Conservation (phyloP, 2,888 invertebrate species). For the Torymus tubicola region DNA sequence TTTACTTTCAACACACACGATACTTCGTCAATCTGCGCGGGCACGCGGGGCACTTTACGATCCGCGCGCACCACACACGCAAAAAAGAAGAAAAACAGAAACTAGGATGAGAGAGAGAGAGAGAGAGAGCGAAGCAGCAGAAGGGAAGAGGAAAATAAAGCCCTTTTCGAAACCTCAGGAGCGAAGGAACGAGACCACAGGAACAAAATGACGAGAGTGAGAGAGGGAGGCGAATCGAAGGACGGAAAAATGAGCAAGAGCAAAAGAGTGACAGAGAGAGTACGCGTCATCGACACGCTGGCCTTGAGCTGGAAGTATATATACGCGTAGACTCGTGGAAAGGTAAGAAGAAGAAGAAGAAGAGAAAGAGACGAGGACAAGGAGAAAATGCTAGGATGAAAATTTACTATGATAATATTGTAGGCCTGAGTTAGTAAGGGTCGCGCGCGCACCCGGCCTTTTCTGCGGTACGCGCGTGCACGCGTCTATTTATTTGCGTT, state of each 20-base stretch:
- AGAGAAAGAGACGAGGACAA: background rate
- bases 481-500: too few species aligned
- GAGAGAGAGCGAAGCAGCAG: too few species aligned
- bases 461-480: too few species aligned
- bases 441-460: too few species aligned
- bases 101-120: background rate
- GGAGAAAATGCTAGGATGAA: conserved; percentile 10
- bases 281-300: conserved; percentile 9
- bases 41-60: background rate
- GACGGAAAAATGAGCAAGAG: conserved; percentile 18
- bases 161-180: conserved; percentile 29
- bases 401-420: conserved; percentile 19
- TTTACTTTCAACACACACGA: conserved; percentile 15
- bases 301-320: background rate
- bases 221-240: conserved; percentile 36
- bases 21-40: conserved; percentile 19
- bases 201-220: conserved; percentile 40
- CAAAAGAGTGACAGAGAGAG: conserved; percentile 7
- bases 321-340: background rate
- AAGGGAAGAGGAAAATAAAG: conserved; percentile 5
- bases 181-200: conserved; percentile 10
- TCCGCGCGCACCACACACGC: background rate
- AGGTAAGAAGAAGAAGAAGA: background rate
- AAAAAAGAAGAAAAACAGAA: background rate
- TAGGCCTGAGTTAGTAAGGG: background rate